Conservation (phyloP, 64 coral and sea anemone genomes). For the Montipora foliosa region DNA sequence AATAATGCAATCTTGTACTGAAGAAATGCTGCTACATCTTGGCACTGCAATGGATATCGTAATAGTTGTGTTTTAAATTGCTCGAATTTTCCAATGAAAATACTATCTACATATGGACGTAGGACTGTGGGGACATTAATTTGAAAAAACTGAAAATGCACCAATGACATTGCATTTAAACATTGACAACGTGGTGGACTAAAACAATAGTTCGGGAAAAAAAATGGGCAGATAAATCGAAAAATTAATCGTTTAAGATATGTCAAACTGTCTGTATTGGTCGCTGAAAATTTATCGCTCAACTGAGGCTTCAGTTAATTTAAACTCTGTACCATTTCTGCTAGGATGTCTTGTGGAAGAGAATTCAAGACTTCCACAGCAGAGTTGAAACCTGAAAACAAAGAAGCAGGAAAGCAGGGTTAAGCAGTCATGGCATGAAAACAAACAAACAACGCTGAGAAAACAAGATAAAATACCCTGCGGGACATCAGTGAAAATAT, state of each 20-base stretch:
- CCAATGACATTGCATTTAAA: no score
- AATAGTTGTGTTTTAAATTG: background rate
- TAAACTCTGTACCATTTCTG: slow-evolving; percentile 31
- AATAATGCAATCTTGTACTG: slow-evolving; percentile 54
- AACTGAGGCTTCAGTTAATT: no score
- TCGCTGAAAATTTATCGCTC: no score
- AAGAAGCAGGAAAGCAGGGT: background rate
- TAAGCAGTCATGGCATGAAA: background rate
- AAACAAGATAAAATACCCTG: slow-evolving; percentile 8
- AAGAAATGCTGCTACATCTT: slow-evolving; percentile 71
- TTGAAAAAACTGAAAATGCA: no score
- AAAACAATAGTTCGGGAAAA: no score
- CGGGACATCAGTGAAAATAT: slow-evolving; percentile 9
- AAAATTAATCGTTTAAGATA: no score
- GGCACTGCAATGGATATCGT: slow-evolving; percentile 30
- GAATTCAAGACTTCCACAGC: slow-evolving; percentile 60
- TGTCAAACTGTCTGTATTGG: no score
- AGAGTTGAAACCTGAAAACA: slow-evolving; percentile 43
- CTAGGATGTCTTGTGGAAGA: slow-evolving; percentile 62
- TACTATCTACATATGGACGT: no score
- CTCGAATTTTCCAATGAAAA: no score
- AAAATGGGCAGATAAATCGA: no score
- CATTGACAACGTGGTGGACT: no score
- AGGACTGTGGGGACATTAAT: no score
- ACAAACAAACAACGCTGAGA: background rate